Evolutionary conservation across 2,797 vertebrate genomes (phyloP), one percentile per base, ranked within the genome.

Genomic region (Helicolenus hilgendorfi): DNA sequence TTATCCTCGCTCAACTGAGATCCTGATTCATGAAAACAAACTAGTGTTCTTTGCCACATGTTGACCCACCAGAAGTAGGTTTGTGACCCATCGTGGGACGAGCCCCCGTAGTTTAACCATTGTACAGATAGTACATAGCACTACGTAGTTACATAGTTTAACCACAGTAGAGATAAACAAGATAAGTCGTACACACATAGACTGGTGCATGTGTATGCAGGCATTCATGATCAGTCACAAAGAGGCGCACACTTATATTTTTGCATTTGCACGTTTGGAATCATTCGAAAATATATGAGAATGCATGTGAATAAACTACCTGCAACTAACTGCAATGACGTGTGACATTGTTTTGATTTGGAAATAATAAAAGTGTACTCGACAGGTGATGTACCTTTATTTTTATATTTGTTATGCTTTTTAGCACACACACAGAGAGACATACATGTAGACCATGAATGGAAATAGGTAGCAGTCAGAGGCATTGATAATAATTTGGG

Each of bases 341-440:
- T 67, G 62, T 73, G 72, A 74, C 33, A 11, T n/a, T 60, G 26
- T 55, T 81, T 78, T 76, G 35, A 78, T 77, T 62, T 68, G 60
- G 58, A 72, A 11, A 72, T 36, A 83, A 78, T 89, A 84, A 83
- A 91, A 67, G 45, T 53, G 65, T 22, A 58, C 82, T 82, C 68
- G 59, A 81, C 62, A 71, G 11, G 38, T 24, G 24, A 26, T 35
- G 38, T 31, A 24, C 3, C 8, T 79, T 75, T 65, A 14, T 26
- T 24, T 58, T 29, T 5, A 53, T 11, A 49, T 62, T 26, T 64
- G 7, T 6, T 59, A 18, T 79, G 35, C 24, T 20, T 26, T 58
- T 31, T 7, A 63, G 20, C 33, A 31, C 22, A 11, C 60, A 69
- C 73, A 45, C 8, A 58, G 27, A 68, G 20, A 73, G 41, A 73